Evolutionary conservation across 2,888 invertebrate genomes (phyloP), one percentile per base, ranked within the genome.

Genomic region (Mimachlamys varia): DNA sequence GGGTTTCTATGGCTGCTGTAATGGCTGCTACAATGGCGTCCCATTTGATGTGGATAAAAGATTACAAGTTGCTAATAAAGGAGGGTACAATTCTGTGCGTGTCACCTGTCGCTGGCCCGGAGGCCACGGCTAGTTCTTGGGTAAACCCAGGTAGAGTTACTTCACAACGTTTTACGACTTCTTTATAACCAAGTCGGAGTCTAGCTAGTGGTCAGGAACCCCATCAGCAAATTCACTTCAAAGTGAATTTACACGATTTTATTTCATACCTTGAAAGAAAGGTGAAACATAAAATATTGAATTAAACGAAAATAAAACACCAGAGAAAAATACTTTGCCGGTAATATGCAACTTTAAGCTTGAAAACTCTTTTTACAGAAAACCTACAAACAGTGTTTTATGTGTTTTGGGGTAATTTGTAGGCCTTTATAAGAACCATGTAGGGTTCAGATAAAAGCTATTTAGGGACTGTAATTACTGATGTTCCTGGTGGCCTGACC

Each of bases 11-110:
- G 22, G 33, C 76, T 0, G 33, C 15, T 4, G 76, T 76, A 76
- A 76, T 76, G 22, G 76, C 33, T 76, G 33, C 76, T 76, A 76
- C 76, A 76, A 76, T 76, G 76, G 76, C 13, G 76, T 27, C 33
- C 76, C 76, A 76, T 76, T 76, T 76, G 76, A 76, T 76, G 33
- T 33, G 76, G 76, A 76, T 76, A 76, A 76, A 76, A 76, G 76
- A 76, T 76, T 76, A 76, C 76, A 76, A 76, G 76, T 76, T 76
- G 13, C 22, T 33, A 76, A 76, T 76, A 76, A 76, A 76, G 19
- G 33, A 76, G 76, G 33, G 76, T 76, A 76, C 27, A 27, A 33
- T 76, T 76, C 33, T 33, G 33, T 76, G 76, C 33, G 76, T 76
- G 76, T 76, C 76, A 76, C 76, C 76, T 76, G 76, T 76, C 76